Base-by-base conservation (phyloP, 2,113 vertebrate species). In the Oxyruncus cristatus region DNA sequence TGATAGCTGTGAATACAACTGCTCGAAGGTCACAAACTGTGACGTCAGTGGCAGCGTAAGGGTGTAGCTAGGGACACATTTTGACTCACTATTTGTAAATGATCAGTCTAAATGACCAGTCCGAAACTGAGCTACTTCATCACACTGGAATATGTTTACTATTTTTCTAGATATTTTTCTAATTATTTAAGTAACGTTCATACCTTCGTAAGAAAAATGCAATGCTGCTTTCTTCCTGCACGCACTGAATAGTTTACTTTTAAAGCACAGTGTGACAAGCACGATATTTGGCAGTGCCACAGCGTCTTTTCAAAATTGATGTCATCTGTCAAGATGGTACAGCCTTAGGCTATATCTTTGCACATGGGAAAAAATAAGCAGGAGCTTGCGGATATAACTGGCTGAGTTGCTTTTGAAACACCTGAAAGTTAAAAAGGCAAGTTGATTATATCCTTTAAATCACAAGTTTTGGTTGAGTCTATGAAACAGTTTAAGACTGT, bases 81-180 rank as follows among this genome's bases (percentile, higher is more conserved):
- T 94, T 97, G 96, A 94, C 78, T 96, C 94, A 95, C 8, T 95
- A 9, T 95, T 96, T 92, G 78, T 90, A 92, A 88, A 85, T n/a
- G 46, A 93, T 61, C 74, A 37, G 35, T 33, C 18, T 16, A 79
- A 78, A 80, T 71, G 88, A 95, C 72, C 75, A 88, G 59, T 44
- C 39, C 1, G 11, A 86, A 92, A 80, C 72, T 23, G 59, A 88
- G 71, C 71, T 85, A 70, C 58, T 68, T 82, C 74, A 61, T 70
- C 72, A 30, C 28, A 42, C 12, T 4, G 12, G 44, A 74, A 67
- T 74, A 61, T 21, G 53, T 89, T 92, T 70, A 77, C 46, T 3
- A 35, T 66, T 94, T 95, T 93, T 26, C 67, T 41, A 85, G 49
- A 50, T 53, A 11, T 41, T 66, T 66, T 79, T 80, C 17, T 5